phyloP scores from a whole-genome alignment of 1,140 invertebrate genomes.

The Bactericera cockerelli region DNA sequence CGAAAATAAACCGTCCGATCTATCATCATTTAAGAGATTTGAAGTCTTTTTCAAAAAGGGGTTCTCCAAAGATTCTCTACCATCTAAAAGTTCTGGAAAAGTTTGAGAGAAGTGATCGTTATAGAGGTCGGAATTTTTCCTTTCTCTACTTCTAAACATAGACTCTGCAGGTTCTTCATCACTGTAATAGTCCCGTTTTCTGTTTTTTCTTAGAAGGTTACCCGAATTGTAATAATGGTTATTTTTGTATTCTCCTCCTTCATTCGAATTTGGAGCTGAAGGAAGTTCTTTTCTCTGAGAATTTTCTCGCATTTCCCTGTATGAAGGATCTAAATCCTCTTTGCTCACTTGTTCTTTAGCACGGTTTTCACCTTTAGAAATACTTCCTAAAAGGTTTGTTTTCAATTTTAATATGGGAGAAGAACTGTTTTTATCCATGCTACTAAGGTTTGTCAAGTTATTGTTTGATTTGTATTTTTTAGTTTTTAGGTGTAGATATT shows the following conservation, averaged over 20 bases:
- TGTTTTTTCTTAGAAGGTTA: not conserved
- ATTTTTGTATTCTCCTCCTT: slow-evolving; percentile 10
- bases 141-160: slow-evolving; percentile 5
- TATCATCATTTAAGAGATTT: not conserved
- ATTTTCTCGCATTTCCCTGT: slow-evolving; percentile 16
- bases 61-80: not conserved
- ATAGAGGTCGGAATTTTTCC: slow-evolving; percentile 19
- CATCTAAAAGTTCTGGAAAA: slow-evolving; percentile 27
- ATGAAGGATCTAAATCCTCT: slow-evolving; percentile 26
- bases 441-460: no score
- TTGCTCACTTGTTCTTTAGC: slow-evolving; percentile 28
- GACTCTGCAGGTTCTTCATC: slow-evolving; percentile 19
- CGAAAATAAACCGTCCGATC: not conserved
- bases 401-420: no score
- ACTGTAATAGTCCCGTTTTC: not conserved
- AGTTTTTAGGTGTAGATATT: slow-evolving; percentile 14
- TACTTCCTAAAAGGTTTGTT: no score
- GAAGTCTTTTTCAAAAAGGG: not conserved
- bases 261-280: not conserved
- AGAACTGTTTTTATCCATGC: no score
- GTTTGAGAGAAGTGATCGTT: slow-evolving; percentile 30
- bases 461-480: slow-evolving; percentile 13
- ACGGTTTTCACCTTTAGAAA: slow-evolving; percentile 32
- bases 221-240: no score
- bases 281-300: slow-evolving; percentile 11